These are phyloP conservation scores for Cettia cetti DNA, from an alignment of 2,113 vertebrate genomes.

Conservation along the genomic window DNA sequence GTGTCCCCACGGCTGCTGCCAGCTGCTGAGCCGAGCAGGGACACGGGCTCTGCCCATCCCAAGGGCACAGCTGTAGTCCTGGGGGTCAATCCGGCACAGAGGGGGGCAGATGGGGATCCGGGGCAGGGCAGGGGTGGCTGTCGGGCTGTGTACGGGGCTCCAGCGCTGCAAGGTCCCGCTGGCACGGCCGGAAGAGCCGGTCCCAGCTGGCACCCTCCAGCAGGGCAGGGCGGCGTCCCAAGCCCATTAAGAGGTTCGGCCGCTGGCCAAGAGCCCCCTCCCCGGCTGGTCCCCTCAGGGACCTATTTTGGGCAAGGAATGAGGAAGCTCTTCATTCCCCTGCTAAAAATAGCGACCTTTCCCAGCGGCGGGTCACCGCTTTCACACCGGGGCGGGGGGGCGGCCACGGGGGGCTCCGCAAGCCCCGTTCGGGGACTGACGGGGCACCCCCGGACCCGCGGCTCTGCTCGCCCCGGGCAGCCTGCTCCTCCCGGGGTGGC, in stretches of 20 bases:
- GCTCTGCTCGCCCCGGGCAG: not conserved
- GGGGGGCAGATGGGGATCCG: fast-evolving
- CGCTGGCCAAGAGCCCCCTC: not conserved
- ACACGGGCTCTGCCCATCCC: fast-evolving
- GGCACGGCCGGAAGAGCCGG: not conserved
- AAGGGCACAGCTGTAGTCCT: fast-evolving
- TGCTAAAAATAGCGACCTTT: constrained; percentile 57
- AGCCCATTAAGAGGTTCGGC: not conserved
- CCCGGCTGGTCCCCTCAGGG: not conserved
- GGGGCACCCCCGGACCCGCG: fast-evolving
- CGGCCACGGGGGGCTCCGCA: not conserved
- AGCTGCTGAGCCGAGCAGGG: not conserved
- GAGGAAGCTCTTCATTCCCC: constrained; percentile 27
- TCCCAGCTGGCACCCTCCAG: not conserved
- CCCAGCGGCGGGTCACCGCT: not conserved
- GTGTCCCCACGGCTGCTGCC: not conserved
- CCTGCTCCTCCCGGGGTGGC: too few relatives aligned
- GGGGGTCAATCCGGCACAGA: fast-evolving
- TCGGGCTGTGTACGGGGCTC: fast-evolving
- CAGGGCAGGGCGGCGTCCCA: not conserved
- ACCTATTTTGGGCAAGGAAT: constrained; percentile 48
- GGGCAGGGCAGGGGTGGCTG: not conserved
- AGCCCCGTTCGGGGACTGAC: not conserved
- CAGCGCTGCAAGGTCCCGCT: not conserved
- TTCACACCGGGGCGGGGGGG: not conserved